A percentile compares a stretch with the other conserved stretches of the same genome.
phyloP scores from a whole-genome alignment of 2,888 invertebrate species.

The Tetragonula carbonaria region DNA sequence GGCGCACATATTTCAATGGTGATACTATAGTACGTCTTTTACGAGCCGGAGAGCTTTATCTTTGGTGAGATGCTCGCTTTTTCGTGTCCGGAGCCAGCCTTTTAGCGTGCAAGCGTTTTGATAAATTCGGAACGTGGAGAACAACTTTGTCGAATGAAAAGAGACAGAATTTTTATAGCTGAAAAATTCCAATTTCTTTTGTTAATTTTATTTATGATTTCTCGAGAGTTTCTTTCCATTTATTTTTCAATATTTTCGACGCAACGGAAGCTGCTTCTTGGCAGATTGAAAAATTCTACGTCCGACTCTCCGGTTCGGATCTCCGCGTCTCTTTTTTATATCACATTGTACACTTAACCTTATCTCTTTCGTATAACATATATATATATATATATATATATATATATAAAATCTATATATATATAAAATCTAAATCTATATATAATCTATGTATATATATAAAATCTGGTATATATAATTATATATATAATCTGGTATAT shows the following conservation, averaged over 20 bases:
- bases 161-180: not conserved
- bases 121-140: not conserved
- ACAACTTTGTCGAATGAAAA: not conserved
- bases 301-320: not conserved
- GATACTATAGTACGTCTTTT: not conserved
- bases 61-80: not conserved
- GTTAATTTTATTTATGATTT: not conserved
- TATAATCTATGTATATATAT: too few species aligned
- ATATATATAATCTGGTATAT: too few species aligned
- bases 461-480: too few species aligned
- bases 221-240: not conserved
- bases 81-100: not conserved
- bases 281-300: not conserved
- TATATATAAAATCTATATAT: too few species aligned
- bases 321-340: not conserved
- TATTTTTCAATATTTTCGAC: not conserved
- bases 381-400: too few species aligned
- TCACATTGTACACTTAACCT: not conserved
- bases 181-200: too few species aligned
- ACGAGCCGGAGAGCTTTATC: not conserved
- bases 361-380: too few species aligned
- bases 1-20: not conserved
- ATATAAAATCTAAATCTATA: too few species aligned
- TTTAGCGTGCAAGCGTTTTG: not conserved
- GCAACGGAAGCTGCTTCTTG: not conserved